Percentiles rank a stretch among this genome's conserved stretches.
Conservation (phyloP, 2,113 vertebrate genomes). For the Sapayoa aenigma region DNA sequence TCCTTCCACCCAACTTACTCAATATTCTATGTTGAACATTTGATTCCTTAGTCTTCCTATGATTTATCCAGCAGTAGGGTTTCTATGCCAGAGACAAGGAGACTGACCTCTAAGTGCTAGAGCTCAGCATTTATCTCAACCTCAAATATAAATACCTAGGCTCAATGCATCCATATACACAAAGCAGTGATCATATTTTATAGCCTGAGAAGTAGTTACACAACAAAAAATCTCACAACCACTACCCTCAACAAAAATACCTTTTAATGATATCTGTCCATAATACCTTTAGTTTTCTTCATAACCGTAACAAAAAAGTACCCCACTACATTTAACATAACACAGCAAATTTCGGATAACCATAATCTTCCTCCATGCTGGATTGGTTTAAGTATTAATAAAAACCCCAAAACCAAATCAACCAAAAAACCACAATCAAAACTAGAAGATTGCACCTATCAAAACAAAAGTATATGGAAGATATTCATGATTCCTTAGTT, state of each 20-base stretch:
- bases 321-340: background rate
- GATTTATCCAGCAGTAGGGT: background rate
- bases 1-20: background rate
- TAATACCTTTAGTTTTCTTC: background rate
- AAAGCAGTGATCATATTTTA: background rate
- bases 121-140: background rate
- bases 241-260: background rate
- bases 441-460: background rate
- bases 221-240: background rate
- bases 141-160: background rate
- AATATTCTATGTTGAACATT: background rate
- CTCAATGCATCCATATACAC: background rate
- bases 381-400: background rate
- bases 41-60: background rate
- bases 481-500: background rate
- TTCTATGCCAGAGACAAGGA: background rate
- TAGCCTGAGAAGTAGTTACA: background rate
- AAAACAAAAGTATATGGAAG: background rate
- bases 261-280: background rate
- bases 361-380: background rate
- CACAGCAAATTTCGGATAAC: background rate
- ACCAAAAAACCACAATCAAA: background rate
- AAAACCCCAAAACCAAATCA: background rate
- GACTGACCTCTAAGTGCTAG: background rate
- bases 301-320: fast-evolving